phyloP scores from a whole-genome alignment of 2,888 invertebrate species.

The Agriopis aurantiaria region DNA sequence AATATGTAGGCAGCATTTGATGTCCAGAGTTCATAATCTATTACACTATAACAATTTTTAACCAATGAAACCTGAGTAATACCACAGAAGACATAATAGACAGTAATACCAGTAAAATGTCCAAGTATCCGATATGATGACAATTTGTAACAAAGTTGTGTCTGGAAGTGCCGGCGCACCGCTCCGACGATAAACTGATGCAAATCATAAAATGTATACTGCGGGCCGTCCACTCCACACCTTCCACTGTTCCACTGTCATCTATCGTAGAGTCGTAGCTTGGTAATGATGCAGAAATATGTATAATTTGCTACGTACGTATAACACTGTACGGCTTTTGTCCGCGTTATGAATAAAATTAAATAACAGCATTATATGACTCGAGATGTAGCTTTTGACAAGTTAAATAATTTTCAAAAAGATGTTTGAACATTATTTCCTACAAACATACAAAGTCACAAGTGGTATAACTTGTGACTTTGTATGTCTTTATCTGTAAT shows the following conservation, averaged over 20 bases:
- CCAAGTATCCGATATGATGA: not conserved
- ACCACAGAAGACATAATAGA: too few species aligned
- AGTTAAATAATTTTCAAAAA: too few species aligned
- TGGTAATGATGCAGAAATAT: not conserved
- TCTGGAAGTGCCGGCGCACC: slow-evolving; percentile 2
- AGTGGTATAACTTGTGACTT: too few species aligned
- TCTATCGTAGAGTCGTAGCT: not conserved
- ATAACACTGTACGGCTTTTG: too few species aligned
- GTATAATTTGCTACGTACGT: too few species aligned
- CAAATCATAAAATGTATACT: not conserved
- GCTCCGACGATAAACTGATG: not conserved
- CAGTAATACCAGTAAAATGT: not conserved
- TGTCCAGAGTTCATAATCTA: not conserved
- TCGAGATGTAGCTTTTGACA: too few species aligned
- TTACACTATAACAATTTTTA: not conserved
- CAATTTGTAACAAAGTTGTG: slow-evolving; percentile 6
- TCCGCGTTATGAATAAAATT: too few species aligned
- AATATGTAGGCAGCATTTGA: not conserved
- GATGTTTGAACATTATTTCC: too few species aligned
- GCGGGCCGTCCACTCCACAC: not conserved
- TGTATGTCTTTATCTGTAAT: too few species aligned
- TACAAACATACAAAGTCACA: too few species aligned
- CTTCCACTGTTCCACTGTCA: too few species aligned
- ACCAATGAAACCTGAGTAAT: not conserved
- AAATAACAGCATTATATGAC: too few species aligned